Conservation (phyloP, 1,140 invertebrate genomes). For the Drosophila micromelanica region DNA sequence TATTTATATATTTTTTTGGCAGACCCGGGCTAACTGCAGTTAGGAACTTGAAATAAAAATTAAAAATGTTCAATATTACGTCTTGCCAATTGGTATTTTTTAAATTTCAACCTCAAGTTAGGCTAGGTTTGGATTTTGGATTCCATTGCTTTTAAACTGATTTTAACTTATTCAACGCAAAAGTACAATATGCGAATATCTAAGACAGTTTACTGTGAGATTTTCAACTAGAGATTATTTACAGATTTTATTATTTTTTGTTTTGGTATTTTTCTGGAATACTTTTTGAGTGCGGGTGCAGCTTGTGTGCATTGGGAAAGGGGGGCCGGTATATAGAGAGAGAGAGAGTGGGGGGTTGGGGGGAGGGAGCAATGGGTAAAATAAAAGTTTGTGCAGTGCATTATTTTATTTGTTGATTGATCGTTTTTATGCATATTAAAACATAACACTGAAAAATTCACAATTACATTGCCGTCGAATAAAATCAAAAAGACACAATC, state of each 20-base stretch:
- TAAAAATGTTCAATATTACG: neutral
- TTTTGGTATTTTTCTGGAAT: conserved; percentile 8
- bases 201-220: conserved; percentile 33
- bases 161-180: conserved; percentile 61
- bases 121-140: neutral
- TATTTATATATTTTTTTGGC: no score
- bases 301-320: conserved; percentile 26
- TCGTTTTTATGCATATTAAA: conserved; percentile 22
- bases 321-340: neutral
- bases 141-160: conserved; percentile 53
- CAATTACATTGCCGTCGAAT: conserved; percentile 10
- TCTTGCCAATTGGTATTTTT: conserved; percentile 27
- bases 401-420: conserved; percentile 18
- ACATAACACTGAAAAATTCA: conserved; percentile 16
- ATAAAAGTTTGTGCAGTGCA: conserved; percentile 29
- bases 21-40: no score
- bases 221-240: conserved; percentile 47
- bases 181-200: conserved; percentile 32
- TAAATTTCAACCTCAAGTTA: neutral
- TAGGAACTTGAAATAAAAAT: no score
- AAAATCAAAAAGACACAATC: conserved; percentile 36
- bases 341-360: neutral
- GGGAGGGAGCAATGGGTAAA: neutral
- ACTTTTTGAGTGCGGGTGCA: conserved; percentile 33
- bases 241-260: conserved; percentile 20